phyloP scores from a whole-genome alignment of 2,797 vertebrate genomes.

The Orientallactaga sibirica region DNA sequence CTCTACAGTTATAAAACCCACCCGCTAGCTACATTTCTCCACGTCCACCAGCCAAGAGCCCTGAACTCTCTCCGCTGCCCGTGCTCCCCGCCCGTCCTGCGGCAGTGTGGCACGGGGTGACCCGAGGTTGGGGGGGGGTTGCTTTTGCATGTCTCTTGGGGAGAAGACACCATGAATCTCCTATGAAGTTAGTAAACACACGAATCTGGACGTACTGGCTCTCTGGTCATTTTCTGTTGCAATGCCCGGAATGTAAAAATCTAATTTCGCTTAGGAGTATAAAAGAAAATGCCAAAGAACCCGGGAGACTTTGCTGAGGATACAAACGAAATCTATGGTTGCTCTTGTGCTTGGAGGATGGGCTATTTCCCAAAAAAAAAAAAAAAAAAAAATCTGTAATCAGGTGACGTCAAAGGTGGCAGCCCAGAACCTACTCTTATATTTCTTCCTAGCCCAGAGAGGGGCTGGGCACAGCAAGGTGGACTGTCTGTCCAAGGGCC shows the following conservation, averaged over 20 bases:
- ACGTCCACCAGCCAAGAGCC: not conserved
- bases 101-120: not conserved
- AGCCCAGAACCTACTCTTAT: not conserved
- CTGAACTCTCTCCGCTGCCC: not conserved
- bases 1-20: not conserved
- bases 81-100: not conserved
- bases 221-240: not conserved
- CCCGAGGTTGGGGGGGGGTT: not conserved
- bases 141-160: not conserved
- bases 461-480: not conserved
- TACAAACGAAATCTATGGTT: not conserved
- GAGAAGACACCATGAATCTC: not conserved
- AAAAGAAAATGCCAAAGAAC: not conserved
- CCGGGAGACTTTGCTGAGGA: not conserved
- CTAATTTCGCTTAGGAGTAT: not conserved
- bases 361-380: not conserved
- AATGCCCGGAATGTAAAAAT: not conserved
- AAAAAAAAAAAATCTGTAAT: not conserved
- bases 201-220: not conserved
- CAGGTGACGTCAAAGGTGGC: not conserved
- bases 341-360: conserved; percentile 12
- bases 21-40: not conserved
- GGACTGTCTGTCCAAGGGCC: too few species aligned
- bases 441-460: not conserved
- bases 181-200: not conserved